Base-by-base conservation (phyloP, 1,140 invertebrate genomes). In the Drosophila trapezifrons region DNA sequence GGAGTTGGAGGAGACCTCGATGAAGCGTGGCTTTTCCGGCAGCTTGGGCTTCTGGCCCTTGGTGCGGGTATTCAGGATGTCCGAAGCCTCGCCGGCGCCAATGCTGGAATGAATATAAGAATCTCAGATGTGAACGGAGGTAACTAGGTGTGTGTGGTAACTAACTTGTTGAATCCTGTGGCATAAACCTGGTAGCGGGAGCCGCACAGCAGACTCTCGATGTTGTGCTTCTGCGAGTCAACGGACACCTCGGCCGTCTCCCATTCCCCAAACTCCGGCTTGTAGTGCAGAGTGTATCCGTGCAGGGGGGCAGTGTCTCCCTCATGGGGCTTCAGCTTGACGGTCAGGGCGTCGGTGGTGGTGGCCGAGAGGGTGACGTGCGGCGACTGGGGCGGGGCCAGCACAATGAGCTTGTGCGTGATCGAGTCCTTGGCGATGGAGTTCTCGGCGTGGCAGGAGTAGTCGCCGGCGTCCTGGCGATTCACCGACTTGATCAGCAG, bases 241-340 rank as follows among this genome's bases (percentile, higher is more conserved):
- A 95, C 95, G 43, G 94, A 93, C 3, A 93, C 92, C 40, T 97
- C 96, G 55, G 95, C 94, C 35, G 96, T 97, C 92, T 97, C 96
- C 97, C 97, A 98, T 85, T 98, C 97, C 27, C 97, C 97, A 85
- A 97, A 98, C 93, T 98, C 97, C 27, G 96, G 96, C 92, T 98
- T 98, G 93, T 97, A 98, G 90, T 97, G 96, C 69, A 98, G 94
- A n/a, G 97, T 97, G 91, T 97, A 97, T 0, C 97, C 97, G 67
- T 96, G 96, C 67, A 96, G 94, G 12, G 96, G 96, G 43, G 96
- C 95, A 29, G 94, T 95, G 72, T 96, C 96, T 40, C 93, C 94
- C 27, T 95, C 94, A 75, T 96, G 95, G 10, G 96, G 95, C 87
- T 96, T 95, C 54, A 98, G 92, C 82, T 96, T 96, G 66, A 98